Evolutionary conservation across 2,113 vertebrate genomes (phyloP).

Genomic region (Mellivora capensis): DNA sequence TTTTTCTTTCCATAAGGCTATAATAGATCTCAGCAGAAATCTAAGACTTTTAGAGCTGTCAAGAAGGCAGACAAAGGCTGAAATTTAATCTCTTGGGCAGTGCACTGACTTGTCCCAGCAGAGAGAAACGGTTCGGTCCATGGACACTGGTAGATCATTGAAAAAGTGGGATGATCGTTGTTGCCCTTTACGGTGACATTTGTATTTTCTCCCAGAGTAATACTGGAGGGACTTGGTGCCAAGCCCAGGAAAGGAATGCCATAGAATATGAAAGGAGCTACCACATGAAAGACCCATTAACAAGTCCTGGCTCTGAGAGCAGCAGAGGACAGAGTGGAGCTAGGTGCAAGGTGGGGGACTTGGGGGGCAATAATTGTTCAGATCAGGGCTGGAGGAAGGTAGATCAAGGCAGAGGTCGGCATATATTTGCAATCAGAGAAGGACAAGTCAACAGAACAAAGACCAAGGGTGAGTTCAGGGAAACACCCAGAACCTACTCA

Average conservation of each 20-base stretch:
- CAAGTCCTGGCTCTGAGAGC: background rate
- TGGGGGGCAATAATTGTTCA: rapidly evolving
- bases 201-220: background rate
- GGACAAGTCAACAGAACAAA: background rate
- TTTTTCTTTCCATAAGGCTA: background rate
- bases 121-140: background rate
- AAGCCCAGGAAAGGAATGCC: background rate
- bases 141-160: rapidly evolving
- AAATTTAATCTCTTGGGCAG: background rate
- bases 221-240: background rate
- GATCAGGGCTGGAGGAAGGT: background rate
- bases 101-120: background rate
- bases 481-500: background rate
- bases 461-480: background rate
- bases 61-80: background rate
- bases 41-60: background rate
- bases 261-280: background rate
- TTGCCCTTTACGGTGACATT: background rate
- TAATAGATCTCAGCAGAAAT: background rate
- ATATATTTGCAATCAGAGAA: background rate
- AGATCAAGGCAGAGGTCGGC: background rate
- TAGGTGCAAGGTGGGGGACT: background rate
- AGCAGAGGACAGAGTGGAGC: background rate
- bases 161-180: background rate
- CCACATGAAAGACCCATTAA: background rate